phyloP scores from a whole-genome alignment of 2,888 invertebrate species.

The Agonopterix arenella region DNA sequence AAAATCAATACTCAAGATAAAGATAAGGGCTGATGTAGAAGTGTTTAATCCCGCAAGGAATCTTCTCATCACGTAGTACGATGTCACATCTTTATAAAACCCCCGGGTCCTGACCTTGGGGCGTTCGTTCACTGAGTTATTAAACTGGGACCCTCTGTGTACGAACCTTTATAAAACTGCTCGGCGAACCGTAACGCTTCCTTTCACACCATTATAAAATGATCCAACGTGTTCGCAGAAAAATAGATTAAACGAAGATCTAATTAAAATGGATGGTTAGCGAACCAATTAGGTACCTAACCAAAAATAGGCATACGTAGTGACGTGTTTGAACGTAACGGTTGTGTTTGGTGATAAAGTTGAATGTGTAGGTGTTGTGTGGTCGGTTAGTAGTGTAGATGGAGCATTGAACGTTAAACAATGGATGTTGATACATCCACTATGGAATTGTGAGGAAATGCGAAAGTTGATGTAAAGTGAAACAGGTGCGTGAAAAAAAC shows the following conservation, averaged over 20 bases:
- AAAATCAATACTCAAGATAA: no score
- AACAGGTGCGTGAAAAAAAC: no score
- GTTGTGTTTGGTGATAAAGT: conserved; percentile 33
- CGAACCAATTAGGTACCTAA: conserved; percentile 34
- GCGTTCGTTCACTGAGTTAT: conserved; percentile 32
- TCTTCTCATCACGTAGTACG: no score
- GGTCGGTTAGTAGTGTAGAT: conserved; percentile 1
- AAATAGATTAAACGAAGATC: conserved; percentile 20
- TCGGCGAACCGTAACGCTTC: conserved; percentile 44
- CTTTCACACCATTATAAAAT: conserved; percentile 32
- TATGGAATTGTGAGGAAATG: no score
- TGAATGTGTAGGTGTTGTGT: conserved; percentile 5
- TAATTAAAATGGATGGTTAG: conserved; percentile 26
- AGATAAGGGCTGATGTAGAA: no score
- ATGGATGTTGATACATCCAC: conserved; percentile 1
- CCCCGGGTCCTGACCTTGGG: conserved; percentile 36
- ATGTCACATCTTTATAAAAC: conserved; percentile 28
- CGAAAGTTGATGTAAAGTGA: no score
- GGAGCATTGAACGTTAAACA: conserved; percentile 15
- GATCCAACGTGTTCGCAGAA: conserved; percentile 22
- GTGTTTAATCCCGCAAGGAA: no score
- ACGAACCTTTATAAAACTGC: conserved; percentile 34
- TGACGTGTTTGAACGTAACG: conserved; percentile 35
- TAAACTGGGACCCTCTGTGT: conserved; percentile 31
- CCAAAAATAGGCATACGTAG: conserved; percentile 52